Percentiles rank a stretch among this genome's conserved stretches.
These are phyloP conservation scores for Caranx ignobilis DNA, from an alignment of 2,113 vertebrate genomes.

Conservation along the genomic window DNA sequence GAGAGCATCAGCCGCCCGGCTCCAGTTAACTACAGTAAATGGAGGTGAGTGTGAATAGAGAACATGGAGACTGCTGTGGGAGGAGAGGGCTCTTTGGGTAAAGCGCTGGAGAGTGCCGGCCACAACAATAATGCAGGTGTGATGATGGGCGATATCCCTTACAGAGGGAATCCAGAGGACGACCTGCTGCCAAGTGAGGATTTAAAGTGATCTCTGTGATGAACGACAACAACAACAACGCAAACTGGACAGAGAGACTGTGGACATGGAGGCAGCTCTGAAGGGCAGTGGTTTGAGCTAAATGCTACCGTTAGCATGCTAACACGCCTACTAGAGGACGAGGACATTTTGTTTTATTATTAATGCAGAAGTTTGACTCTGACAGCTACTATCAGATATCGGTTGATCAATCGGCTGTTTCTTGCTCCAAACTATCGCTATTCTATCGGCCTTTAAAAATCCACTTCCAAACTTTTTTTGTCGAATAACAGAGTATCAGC, in stretches of 20 bases:
- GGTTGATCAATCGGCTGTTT: no score
- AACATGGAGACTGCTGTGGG: slow-evolving; percentile 14
- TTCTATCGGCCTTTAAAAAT: no score
- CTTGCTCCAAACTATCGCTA: no score
- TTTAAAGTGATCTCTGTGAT: background rate
- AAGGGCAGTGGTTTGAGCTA: no score
- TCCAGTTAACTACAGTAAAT: slow-evolving; percentile 35
- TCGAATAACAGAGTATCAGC: no score
- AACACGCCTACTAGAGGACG: no score
- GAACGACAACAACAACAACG: background rate
- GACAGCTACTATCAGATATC: no score
- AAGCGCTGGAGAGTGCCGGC: slow-evolving; percentile 30
- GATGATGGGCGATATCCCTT: background rate
- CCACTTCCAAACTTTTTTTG: no score
- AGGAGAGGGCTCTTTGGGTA: background rate
- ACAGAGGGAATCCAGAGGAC: background rate
- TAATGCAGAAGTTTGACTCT: no score
- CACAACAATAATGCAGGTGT: background rate
- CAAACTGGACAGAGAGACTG: background rate
- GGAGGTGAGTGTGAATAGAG: slow-evolving; percentile 30
- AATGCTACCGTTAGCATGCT: no score
- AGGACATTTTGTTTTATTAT: no score
- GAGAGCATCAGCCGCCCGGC: slow-evolving; percentile 46
- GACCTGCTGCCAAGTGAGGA: background rate
- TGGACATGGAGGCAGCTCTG: background rate